These are phyloP conservation scores for Platypus cylindrus DNA, from an alignment of 2,888 invertebrate species.

Conservation along the genomic window DNA sequence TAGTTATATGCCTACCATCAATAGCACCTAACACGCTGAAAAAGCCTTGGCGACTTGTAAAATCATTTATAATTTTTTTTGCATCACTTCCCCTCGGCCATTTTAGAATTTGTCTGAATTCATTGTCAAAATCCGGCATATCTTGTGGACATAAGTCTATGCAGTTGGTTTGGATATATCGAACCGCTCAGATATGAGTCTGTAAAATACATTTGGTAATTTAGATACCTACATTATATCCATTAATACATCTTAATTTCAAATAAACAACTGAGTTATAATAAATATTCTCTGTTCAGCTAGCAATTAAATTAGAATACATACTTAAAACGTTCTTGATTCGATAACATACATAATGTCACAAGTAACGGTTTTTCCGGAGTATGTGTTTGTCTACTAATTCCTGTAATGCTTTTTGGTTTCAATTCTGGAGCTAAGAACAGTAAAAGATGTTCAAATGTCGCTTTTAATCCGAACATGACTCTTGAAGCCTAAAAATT, in stretches of 20 bases:
- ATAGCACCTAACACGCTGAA: not conserved
- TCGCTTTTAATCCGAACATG: too few relatives aligned
- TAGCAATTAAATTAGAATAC: too few relatives aligned
- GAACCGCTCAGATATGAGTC: not conserved
- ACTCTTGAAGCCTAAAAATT: too few relatives aligned
- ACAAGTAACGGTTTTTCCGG: conserved; percentile 2
- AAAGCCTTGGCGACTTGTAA: not conserved
- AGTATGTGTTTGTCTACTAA: not conserved
- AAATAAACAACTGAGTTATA: too few relatives aligned
- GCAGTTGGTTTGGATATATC: not conserved
- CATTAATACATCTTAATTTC: too few relatives aligned
- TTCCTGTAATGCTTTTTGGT: not conserved
- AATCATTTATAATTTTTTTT: not conserved
- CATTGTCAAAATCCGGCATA: not conserved
- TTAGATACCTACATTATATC: too few relatives aligned
- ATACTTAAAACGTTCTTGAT: not conserved
- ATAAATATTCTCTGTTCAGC: too few relatives aligned
- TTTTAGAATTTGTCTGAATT: not conserved
- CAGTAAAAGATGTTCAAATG: not conserved
- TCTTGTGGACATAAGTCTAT: not conserved
- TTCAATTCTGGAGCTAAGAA: not conserved
- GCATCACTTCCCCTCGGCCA: not conserved
- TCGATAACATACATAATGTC: conserved; percentile 1
- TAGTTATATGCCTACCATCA: not conserved
- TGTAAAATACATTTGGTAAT: not conserved